phyloP scores from a whole-genome alignment of 2,113 vertebrate species.

The Conger conger region DNA sequence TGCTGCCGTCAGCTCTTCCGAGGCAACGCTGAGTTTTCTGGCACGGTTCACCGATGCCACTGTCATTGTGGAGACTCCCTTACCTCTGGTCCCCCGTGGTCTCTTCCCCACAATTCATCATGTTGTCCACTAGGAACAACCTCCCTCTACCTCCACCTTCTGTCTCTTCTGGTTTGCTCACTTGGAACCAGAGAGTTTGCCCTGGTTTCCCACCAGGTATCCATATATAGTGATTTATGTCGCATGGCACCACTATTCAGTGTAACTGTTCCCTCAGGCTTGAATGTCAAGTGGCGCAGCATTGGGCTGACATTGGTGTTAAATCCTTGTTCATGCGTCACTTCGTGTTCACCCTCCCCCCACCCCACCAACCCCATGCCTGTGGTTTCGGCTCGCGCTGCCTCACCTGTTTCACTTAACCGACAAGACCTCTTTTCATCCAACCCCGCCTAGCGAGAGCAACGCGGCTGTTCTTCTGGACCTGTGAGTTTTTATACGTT shows the following conservation, averaged over 20 bases:
- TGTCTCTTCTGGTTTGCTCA: neutral
- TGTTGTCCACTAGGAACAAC: neutral
- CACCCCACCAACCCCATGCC: too few species aligned
- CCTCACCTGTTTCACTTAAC: neutral
- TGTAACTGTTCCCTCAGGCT: neutral
- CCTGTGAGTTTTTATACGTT: constrained; percentile 75
- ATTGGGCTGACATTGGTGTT: neutral
- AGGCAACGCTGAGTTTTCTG: neutral
- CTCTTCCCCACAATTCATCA: neutral
- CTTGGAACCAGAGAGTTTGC: neutral
- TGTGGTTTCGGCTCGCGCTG: neutral
- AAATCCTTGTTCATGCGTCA: neutral
- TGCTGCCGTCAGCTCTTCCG: neutral
- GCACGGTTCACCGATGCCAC: neutral
- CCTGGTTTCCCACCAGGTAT: neutral
- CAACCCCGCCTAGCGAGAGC: constrained; percentile 49
- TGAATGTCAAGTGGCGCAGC: neutral
- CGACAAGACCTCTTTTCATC: constrained; percentile 30
- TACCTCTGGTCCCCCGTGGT: neutral
- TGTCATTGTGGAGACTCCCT: neutral
- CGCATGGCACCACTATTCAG: neutral
- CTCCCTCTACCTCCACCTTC: neutral
- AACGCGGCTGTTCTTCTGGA: constrained; percentile 75
- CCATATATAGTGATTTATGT: neutral
- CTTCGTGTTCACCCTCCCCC: neutral